Conservation (phyloP, 92 coral and sea anemone genomes). For the Palythoa heliodiscus region DNA sequence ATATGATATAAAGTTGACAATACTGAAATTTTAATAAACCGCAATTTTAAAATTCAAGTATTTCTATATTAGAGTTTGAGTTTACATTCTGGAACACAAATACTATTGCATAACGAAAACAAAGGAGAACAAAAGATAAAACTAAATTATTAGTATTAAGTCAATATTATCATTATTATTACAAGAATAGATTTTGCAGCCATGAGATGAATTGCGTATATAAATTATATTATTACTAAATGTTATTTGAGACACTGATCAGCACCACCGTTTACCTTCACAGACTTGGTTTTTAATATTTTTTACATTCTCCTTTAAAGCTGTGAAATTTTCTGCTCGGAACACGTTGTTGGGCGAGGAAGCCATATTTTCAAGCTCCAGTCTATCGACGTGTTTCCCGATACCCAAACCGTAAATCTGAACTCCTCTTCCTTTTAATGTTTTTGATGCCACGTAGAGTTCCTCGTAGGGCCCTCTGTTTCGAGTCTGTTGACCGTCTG, state of each 20-base stretch:
- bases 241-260: background rate
- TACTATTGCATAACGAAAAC: too few species aligned
- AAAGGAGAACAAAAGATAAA: too few species aligned
- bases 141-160: background rate
- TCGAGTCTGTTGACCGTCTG: slow-evolving; percentile 33
- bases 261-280: slow-evolving; percentile 12
- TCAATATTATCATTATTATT: background rate
- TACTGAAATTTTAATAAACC: too few species aligned
- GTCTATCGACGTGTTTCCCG: slow-evolving; percentile 25
- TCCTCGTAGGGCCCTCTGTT: slow-evolving; percentile 31
- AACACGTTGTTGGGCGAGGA: slow-evolving; percentile 34
- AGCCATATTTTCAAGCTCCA: slow-evolving; percentile 41
- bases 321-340: slow-evolving; percentile 38
- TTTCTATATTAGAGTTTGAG: too few species aligned
- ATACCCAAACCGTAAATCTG: slow-evolving; percentile 36
- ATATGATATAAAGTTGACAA: too few species aligned
- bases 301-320: slow-evolving; percentile 31
- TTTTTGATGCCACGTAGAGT: slow-evolving; percentile 32
- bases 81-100: too few species aligned
- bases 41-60: too few species aligned
- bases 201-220: too few species aligned
- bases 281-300: slow-evolving; percentile 32
- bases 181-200: background rate
- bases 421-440: slow-evolving; percentile 26
- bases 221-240: background rate